These are phyloP conservation scores for Limnothrissa miodon DNA, from an alignment of 2,113 vertebrate genomes.

Conservation along the genomic window DNA sequence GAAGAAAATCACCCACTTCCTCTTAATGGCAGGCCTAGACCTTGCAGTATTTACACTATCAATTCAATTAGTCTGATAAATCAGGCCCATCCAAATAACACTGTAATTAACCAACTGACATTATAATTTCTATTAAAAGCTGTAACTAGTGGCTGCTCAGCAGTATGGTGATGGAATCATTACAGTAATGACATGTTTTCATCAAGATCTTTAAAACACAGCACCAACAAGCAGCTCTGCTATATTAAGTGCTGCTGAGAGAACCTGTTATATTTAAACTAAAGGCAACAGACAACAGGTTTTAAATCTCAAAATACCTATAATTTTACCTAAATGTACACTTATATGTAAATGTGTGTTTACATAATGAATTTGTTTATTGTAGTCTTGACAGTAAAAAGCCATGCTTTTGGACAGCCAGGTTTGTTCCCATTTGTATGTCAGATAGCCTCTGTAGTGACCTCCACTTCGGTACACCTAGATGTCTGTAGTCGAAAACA, in stretches of 20 bases:
- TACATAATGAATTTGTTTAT: not conserved
- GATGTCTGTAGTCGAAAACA: constrained; percentile 42
- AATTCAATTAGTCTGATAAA: not conserved
- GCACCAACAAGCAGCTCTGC: not conserved
- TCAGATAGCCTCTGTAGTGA: not conserved
- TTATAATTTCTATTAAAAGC: not conserved
- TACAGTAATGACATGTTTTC: not conserved
- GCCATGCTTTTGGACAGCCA: not conserved
- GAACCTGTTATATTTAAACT: not conserved
- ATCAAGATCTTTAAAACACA: constrained; percentile 1
- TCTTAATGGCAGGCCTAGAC: too few species aligned
- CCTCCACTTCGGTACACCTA: constrained; percentile 4
- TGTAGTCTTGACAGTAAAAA: not conserved
- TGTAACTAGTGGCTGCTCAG: not conserved
- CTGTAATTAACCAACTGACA: not conserved
- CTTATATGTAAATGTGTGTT: too few species aligned
- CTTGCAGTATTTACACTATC: not conserved
- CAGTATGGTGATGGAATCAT: not conserved
- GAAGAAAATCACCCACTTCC: not conserved
- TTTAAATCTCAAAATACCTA: not conserved
- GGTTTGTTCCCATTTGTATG: not conserved
- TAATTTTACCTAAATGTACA: not conserved
- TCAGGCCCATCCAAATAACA: not conserved
- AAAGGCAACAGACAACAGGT: not conserved
- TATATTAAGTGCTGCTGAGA: not conserved